Conservation (phyloP, 2,888 invertebrate species). For the Cephus rjabovi region DNA sequence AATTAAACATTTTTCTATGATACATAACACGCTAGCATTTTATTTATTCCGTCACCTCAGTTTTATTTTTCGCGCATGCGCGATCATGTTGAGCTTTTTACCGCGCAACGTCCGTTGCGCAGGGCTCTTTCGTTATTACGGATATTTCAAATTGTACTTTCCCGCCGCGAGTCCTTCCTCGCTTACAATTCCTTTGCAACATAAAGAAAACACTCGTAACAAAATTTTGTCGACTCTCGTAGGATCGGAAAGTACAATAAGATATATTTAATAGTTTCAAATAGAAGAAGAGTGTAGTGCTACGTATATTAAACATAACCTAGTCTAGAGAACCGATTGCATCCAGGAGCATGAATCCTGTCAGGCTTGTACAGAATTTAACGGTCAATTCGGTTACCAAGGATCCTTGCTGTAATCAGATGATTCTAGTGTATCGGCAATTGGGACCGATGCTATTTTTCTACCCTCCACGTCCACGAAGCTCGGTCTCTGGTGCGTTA, state of each 20-base stretch:
- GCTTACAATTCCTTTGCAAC: neutral
- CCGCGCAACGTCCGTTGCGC: neutral
- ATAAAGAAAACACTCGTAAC: neutral
- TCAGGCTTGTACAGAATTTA: neutral
- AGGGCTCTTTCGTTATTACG: neutral
- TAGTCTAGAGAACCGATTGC: neutral
- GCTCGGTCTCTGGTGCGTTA: conserved; percentile 3
- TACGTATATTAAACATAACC: neutral
- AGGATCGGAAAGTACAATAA: neutral
- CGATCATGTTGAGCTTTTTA: neutral
- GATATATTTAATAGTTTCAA: neutral
- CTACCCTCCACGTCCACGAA: conserved; percentile 13
- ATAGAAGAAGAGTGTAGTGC: neutral
- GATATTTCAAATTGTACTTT: neutral
- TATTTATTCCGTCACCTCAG: conserved; percentile 35
- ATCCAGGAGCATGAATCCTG: neutral
- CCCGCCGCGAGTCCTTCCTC: neutral
- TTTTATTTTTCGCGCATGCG: neutral
- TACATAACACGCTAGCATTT: conserved; percentile 32
- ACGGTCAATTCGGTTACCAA: neutral
- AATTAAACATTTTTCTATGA: conserved; percentile 64
- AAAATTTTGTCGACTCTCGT: neutral
- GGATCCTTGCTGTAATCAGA: neutral
- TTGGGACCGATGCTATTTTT: conserved; percentile 19
- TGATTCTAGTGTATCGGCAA: neutral